Evolutionary conservation across 2,797 vertebrate species (phyloP).

Genomic region (Ispidina picta): DNA sequence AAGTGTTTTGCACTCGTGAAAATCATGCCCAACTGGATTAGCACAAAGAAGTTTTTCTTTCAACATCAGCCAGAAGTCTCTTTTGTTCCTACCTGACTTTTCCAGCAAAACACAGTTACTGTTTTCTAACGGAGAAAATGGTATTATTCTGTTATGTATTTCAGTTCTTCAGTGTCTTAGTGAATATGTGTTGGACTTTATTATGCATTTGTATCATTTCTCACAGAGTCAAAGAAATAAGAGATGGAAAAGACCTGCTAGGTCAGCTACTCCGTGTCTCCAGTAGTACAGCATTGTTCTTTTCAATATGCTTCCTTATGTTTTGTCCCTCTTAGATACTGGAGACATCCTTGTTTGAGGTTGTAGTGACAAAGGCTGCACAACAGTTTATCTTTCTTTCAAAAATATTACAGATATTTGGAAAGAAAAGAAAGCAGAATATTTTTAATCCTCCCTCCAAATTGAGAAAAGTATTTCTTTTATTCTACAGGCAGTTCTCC

Average conservation of each 20-base stretch:
- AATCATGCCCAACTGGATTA: constrained; percentile 66
- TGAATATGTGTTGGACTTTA: constrained; percentile 3
- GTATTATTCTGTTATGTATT: constrained; percentile 8
- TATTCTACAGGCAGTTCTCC: background rate
- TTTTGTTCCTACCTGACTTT: constrained; percentile 45
- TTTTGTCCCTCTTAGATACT: constrained; percentile 6
- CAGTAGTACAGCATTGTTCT: background rate
- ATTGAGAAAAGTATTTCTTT: background rate
- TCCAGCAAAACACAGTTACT: constrained; percentile 29
- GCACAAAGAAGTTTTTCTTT: constrained; percentile 62
- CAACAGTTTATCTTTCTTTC: constrained; percentile 12
- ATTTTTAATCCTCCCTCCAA: constrained; percentile 25
- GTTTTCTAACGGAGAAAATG: constrained; percentile 18
- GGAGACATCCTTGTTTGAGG: background rate
- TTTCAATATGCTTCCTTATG: background rate
- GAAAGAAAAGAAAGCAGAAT: background rate
- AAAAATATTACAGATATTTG: background rate
- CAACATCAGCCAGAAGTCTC: constrained; percentile 30
- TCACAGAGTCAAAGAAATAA: constrained; percentile 26
- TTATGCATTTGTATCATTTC: constrained; percentile 13
- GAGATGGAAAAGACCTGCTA: constrained; percentile 26
- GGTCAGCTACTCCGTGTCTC: constrained; percentile 9
- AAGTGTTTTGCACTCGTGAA: constrained; percentile 56
- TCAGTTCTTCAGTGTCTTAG: background rate
- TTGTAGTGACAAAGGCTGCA: background rate